Evolutionary conservation across 2,888 invertebrate species (phyloP), one percentile per base, ranked within the genome.

Genomic region (Drosophila aldrichi): DNA sequence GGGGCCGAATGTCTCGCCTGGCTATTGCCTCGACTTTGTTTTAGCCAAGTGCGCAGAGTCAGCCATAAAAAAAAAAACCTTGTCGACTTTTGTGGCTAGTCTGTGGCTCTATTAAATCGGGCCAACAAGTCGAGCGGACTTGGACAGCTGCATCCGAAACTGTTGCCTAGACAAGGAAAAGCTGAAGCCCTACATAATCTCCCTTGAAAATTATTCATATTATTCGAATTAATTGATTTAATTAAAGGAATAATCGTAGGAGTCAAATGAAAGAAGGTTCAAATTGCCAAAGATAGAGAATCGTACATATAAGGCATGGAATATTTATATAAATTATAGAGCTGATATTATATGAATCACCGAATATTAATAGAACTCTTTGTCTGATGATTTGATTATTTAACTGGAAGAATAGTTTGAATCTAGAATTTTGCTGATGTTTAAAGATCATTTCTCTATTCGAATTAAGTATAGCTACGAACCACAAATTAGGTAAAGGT

Each of bases 51-150:
- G 62, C 56, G 9, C 52, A 22, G 36, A 52, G 36, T 52, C 46
- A 29, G 20, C 67, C 77, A 76, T 76, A 67, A 76, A 74, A 51
- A 40, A 40, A 70, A n/a, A n/a, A n/a, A n/a, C n/a, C 12, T 58
- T 55, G 49, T 43, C 57, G 59, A 41, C 46, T 58, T 38, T 25
- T 57, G 18, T 48, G 22, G 22, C 20, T 20, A 29, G 36, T 14
- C 44, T 52, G 38, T 46, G 44, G 51, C 70, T 40, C 43, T 62
- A 76, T 75, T 71, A 75, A 75, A 66, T 70, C 43, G 12, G 29
- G 22, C 49, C 5, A 41, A 7, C 18, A 29, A 8, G 36, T 18
- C 32, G 32, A 46, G 2, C 12, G 20, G 38, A 16, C 25, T 22
- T 44, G 18, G 18, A 1, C 46, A 38, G 38, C 58, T 46, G 36